These are phyloP conservation scores for Helicorthomorpha holstii DNA, from an alignment of 1,140 invertebrate genomes.

Conservation along the genomic window DNA sequence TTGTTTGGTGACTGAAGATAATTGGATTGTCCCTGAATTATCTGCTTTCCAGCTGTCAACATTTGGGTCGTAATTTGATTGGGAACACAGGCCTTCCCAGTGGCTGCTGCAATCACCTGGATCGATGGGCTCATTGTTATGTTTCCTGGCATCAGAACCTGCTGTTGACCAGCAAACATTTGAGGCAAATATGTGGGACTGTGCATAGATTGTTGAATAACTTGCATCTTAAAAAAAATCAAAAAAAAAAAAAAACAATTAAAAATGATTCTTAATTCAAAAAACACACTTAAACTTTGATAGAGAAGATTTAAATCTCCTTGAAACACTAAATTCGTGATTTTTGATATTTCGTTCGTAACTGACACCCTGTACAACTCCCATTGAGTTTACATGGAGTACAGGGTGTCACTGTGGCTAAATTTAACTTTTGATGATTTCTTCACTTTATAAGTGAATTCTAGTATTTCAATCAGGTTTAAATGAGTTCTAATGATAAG, in stretches of 20 bases:
- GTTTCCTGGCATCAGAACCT: conserved; percentile 58
- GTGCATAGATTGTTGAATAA: conserved; percentile 64
- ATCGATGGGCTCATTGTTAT: conserved; percentile 59
- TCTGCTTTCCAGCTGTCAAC: conserved; percentile 49
- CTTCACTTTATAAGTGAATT: too few relatives aligned
- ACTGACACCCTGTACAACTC: not conserved
- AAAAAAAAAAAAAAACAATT: too few relatives aligned
- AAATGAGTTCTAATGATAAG: not conserved
- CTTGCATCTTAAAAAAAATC: conserved; percentile 39
- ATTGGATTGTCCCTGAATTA: conserved; percentile 38
- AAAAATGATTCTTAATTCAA: too few relatives aligned
- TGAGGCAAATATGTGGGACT: conserved; percentile 58
- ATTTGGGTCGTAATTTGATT: conserved; percentile 60
- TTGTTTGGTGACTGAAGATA: conserved; percentile 54
- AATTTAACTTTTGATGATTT: too few relatives aligned
- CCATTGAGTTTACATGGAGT: not conserved
- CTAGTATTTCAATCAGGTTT: too few relatives aligned
- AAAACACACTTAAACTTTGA: too few relatives aligned
- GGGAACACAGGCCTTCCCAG: conserved; percentile 61
- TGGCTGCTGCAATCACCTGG: conserved; percentile 52
- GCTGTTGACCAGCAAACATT: conserved; percentile 52
- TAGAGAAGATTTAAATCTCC: too few relatives aligned
- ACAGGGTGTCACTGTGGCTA: too few relatives aligned
- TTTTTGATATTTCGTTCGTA: not conserved
- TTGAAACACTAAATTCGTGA: too few relatives aligned